Evolutionary conservation across 2,888 invertebrate genomes (phyloP).

Genomic region (Fabriciana adippe): DNA sequence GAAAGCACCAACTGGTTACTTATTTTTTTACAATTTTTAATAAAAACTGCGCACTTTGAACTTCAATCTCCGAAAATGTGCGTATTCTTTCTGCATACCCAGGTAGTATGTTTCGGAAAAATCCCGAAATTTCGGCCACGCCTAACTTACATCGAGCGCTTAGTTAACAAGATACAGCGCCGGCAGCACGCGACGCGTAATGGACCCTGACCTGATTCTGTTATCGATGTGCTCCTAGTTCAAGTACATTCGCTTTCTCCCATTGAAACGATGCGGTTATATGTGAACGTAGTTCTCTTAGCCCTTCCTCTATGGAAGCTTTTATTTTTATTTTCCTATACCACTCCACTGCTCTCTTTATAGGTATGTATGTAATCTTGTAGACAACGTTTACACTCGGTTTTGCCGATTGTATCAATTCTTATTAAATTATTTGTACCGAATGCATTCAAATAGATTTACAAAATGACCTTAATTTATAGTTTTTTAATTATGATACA

Average conservation of each 20-base stretch:
- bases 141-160: constrained; percentile 35
- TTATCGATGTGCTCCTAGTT: constrained; percentile 67
- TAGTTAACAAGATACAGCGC: constrained; percentile 38
- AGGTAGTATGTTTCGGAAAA: constrained; percentile 3
- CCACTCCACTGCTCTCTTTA: neutral
- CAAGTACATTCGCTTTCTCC: constrained; percentile 65
- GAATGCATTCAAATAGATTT: too few species aligned
- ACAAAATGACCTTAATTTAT: too few species aligned
- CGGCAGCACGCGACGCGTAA: constrained; percentile 51
- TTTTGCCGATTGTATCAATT: too few species aligned
- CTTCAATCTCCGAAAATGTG: too few species aligned
- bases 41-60: too few species aligned
- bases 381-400: too few species aligned
- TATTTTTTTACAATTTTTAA: too few species aligned
- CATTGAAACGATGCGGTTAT: constrained; percentile 32
- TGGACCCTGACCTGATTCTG: constrained; percentile 68
- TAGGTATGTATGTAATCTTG: neutral
- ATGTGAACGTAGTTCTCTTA: constrained; percentile 6
- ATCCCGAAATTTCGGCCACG: constrained; percentile 23
- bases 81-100: neutral
- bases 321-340: neutral
- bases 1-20: too few species aligned
- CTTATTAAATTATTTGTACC: too few species aligned
- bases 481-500: too few species aligned
- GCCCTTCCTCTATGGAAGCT: constrained; percentile 8